phyloP scores from a whole-genome alignment of 2,888 invertebrate species.

The Drosophila antonietae region DNA sequence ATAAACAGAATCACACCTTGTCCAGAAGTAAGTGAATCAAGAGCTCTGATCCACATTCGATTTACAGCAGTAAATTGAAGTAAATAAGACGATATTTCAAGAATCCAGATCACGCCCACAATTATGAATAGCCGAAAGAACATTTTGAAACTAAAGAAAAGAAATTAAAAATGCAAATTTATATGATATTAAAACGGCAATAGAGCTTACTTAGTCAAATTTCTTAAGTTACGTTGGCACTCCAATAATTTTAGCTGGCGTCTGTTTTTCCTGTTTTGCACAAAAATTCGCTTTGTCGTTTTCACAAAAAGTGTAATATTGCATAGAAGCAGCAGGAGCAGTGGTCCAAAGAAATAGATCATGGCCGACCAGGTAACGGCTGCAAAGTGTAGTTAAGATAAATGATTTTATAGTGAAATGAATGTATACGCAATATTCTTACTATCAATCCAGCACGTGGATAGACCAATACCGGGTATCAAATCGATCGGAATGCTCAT shows the following conservation, averaged over 20 bases:
- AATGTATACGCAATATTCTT: slow-evolving; percentile 83
- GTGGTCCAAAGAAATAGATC: slow-evolving; percentile 76
- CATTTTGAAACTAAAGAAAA: slow-evolving; percentile 88
- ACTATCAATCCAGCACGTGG: slow-evolving; percentile 87
- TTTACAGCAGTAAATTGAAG: not conserved
- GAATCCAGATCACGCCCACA: slow-evolving; percentile 93
- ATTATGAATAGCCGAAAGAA: slow-evolving; percentile 92
- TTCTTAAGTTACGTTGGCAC: slow-evolving; percentile 18
- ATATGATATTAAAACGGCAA: no score
- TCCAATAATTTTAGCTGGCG: slow-evolving; percentile 46
- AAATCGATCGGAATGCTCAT: not conserved
- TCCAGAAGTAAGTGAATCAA: slow-evolving; percentile 30
- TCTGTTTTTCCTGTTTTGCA: slow-evolving; percentile 68
- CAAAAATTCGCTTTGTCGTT: slow-evolving; percentile 70
- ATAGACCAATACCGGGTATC: slow-evolving; percentile 86
- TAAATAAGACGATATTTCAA: slow-evolving; percentile 90
- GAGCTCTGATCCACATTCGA: not conserved
- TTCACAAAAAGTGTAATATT: slow-evolving; percentile 74
- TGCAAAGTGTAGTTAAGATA: slow-evolving; percentile 1
- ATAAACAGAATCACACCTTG: slow-evolving; percentile 67
- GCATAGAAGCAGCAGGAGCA: slow-evolving; percentile 68
- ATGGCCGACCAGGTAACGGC: slow-evolving; percentile 61
- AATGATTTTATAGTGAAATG: not conserved
- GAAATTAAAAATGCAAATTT: no score
- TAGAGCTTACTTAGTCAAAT: slow-evolving; percentile 38